Conservation (phyloP, 2,888 invertebrate genomes). For the Carterocephalus palaemon region DNA sequence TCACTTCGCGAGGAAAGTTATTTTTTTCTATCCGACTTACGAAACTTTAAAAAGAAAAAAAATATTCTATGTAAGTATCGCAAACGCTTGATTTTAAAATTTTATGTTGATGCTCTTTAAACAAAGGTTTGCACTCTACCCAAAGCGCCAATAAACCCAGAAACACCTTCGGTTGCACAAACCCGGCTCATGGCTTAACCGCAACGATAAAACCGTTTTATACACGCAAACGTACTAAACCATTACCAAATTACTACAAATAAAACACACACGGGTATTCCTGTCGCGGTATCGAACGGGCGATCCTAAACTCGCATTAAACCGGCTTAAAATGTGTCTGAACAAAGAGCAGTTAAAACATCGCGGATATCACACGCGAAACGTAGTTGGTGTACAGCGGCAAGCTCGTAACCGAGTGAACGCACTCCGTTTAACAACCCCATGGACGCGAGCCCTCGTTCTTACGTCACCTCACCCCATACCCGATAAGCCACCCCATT, state of each 20-base stretch:
- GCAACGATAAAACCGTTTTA: slow-evolving; percentile 64
- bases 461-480: slow-evolving; percentile 78
- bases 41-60: too few relatives aligned
- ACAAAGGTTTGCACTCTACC: slow-evolving; percentile 69
- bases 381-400: slow-evolving; percentile 57
- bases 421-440: slow-evolving; percentile 72
- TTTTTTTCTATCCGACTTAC: too few relatives aligned
- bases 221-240: slow-evolving; percentile 53
- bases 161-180: slow-evolving; percentile 73
- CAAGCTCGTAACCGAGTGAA: slow-evolving; percentile 69
- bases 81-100: too few relatives aligned
- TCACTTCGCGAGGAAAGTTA: too few relatives aligned
- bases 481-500: slow-evolving; percentile 48
- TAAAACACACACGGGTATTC: slow-evolving; percentile 66
- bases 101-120: slow-evolving; percentile 56
- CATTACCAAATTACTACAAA: slow-evolving; percentile 65
- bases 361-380: slow-evolving; percentile 45
- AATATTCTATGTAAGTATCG: too few relatives aligned
- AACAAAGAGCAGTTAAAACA: slow-evolving; percentile 72
- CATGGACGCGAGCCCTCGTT: slow-evolving; percentile 54
- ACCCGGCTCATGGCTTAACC: slow-evolving; percentile 66
- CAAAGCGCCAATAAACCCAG: slow-evolving; percentile 69
- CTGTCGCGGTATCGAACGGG: slow-evolving; percentile 53
- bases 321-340: slow-evolving; percentile 56
- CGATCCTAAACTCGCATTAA: slow-evolving; percentile 58